phyloP scores from a whole-genome alignment of 2,888 invertebrate species.

The Microchrysa polita region DNA sequence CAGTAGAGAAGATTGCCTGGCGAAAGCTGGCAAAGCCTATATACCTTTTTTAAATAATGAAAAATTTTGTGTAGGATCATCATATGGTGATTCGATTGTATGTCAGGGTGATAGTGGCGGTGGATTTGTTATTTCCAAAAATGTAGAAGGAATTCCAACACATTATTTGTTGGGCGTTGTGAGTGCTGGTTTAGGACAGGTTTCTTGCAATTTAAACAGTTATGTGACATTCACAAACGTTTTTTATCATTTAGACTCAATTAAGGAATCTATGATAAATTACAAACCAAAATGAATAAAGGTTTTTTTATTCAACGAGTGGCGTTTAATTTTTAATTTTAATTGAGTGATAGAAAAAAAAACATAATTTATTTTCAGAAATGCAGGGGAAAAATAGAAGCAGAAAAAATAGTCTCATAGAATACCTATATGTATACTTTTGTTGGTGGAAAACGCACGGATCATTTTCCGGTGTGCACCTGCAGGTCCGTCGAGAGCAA shows the following conservation, averaged over 20 bases:
- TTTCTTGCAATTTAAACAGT: slow-evolving; percentile 24
- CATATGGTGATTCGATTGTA: slow-evolving; percentile 48
- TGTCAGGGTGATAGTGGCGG: slow-evolving; percentile 53
- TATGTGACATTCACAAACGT: slow-evolving; percentile 51
- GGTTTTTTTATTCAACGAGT: too few species aligned
- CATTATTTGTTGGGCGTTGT: slow-evolving; percentile 56
- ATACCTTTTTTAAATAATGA: slow-evolving; percentile 52
- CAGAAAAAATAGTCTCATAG: too few species aligned
- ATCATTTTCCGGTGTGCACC: too few species aligned
- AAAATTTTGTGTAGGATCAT: slow-evolving; percentile 55
- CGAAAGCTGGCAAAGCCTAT: slow-evolving; percentile 49
- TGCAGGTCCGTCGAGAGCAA: too few species aligned
- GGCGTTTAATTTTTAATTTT: too few species aligned
- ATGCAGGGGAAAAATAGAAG: too few species aligned
- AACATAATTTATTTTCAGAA: too few species aligned
- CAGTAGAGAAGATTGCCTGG: slow-evolving; percentile 51
- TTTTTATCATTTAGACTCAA: slow-evolving; percentile 47
- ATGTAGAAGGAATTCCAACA: slow-evolving; percentile 21
- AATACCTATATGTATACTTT: too few species aligned
- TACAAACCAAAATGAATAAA: slow-evolving; percentile 34
- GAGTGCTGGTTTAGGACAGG: slow-evolving; percentile 51
- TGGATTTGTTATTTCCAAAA: slow-evolving; percentile 50
- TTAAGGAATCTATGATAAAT: slow-evolving; percentile 31
- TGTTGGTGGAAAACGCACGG: too few species aligned
- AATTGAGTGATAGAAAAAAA: too few species aligned